Conservation (phyloP, 1,140 invertebrate genomes). For the Meteorus sp. region DNA sequence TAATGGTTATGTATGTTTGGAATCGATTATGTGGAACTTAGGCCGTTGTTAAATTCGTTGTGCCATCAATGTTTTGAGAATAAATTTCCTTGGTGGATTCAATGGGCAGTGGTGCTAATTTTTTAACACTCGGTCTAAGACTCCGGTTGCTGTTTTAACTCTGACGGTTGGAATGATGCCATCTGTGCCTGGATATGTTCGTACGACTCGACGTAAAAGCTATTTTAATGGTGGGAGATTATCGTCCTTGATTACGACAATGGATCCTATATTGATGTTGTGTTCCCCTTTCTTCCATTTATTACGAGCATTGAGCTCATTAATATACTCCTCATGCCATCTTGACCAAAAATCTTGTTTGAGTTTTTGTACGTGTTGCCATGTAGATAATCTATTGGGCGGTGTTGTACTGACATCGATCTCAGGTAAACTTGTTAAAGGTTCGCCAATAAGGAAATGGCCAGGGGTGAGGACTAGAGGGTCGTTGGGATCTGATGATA, state of each 20-base stretch:
- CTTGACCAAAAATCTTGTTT: constrained; percentile 4
- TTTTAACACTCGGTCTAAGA: constrained; percentile 4
- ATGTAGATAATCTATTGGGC: background rate
- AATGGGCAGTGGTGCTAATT: constrained; percentile 7
- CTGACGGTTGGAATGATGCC: constrained; percentile 9
- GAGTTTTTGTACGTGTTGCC: background rate
- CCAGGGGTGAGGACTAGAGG: background rate
- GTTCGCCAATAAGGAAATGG: background rate
- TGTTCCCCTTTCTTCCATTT: background rate
- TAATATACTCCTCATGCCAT: constrained; percentile 3
- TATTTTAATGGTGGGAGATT: constrained; percentile 6
- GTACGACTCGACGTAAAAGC: constrained; percentile 12
- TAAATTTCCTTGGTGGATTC: background rate
- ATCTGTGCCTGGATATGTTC: constrained; percentile 11
- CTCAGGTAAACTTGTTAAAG: constrained; percentile 2
- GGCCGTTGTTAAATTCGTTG: too few relatives aligned
- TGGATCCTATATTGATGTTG: constrained; percentile 1
- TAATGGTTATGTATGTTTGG: too few relatives aligned
- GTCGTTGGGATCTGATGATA: constrained; percentile 8
- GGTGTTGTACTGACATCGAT: background rate
- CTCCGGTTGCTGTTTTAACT: constrained; percentile 7
- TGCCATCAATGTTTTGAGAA: background rate
- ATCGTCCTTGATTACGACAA: constrained; percentile 15
- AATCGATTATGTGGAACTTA: too few relatives aligned
- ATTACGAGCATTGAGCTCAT: background rate